These are phyloP conservation scores for Resseliella maxima DNA, from an alignment of 2,888 invertebrate genomes.

Conservation along the genomic window DNA sequence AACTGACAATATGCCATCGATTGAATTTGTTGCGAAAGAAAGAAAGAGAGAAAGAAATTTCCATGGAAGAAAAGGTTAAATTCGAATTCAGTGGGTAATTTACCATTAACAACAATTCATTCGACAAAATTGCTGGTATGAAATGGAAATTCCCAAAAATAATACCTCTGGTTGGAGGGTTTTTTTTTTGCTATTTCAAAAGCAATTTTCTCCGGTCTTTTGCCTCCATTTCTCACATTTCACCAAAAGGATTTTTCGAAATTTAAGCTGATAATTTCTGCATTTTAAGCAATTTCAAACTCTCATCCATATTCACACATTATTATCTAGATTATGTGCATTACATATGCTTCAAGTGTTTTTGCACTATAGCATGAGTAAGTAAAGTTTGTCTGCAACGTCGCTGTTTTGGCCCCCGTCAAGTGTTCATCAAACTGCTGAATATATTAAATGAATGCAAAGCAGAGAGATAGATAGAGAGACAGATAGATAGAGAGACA, in stretches of 20 bases:
- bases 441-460: not conserved
- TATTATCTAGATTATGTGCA: slow-evolving; percentile 42
- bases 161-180: not conserved
- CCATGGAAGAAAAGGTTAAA: not conserved
- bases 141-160: slow-evolving; percentile 12
- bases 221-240: not conserved
- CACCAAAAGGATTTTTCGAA: not conserved
- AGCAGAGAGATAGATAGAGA: not conserved
- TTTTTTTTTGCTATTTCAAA: not conserved
- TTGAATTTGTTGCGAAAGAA: too few relatives aligned
- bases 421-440: not conserved
- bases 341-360: slow-evolving; percentile 5
- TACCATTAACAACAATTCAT: not conserved
- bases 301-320: slow-evolving; percentile 46
- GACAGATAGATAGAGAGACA: too few relatives aligned
- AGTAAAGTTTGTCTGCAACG: not conserved
- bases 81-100: not conserved
- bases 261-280: not conserved
- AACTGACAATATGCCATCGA: too few relatives aligned
- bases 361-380: not conserved
- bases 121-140: not conserved
- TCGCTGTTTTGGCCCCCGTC: not conserved
- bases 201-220: not conserved
- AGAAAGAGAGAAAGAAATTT: too few relatives aligned
- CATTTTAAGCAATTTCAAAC: not conserved